Base-by-base conservation (phyloP, 2,113 vertebrate species). In the Cichladusa arquata region DNA sequence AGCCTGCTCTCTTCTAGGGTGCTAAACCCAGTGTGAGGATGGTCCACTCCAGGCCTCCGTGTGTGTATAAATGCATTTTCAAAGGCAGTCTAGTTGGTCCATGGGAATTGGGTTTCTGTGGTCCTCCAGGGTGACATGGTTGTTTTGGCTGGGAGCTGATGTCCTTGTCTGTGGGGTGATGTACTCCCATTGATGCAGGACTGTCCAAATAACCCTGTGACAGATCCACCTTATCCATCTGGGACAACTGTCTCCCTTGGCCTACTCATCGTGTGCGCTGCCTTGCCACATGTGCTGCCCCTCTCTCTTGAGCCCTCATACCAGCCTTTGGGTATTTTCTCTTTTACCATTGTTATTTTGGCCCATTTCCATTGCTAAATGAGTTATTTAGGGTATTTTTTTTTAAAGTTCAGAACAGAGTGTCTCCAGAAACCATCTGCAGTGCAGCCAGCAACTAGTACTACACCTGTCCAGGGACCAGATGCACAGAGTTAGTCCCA, bases 211-310 rank as follows among this genome's bases (percentile, higher is more conserved):
- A 81, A 65, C 44, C 22, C 40, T 0, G 0, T 70, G 81, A 44
- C 9, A 53, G 24, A 65, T 61, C 24, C 50, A 33, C 45, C 40
- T 64, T 65, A 47, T 14, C 72, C 28, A 47, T 22, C 9, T 50
- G 70, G 69, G 31, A n/a, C n/a, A 65, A 16, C 36, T 31, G 45
- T 42, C 11, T 77, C 36, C 29, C 66, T 66, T 36, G 34, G 47
- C 33, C 72, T 51, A 29, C 58, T 45, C 7, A 1, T 51, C 28
- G n/a, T 19, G 45, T 70, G 16, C 0, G 0, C 50, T 69, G 64
- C 48, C 57, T 77, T 64, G 48, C 64, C 3, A 0, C 2, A 0
- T 51, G 26, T 44, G 24, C 47, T 53, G 36, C 51, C 31, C 7
- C 38, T 51, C 10, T 70, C 29, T n/a, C 51, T 25, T 11, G 24